Evolutionary conservation across 1,140 invertebrate genomes (phyloP).

Genomic region (Chrysomallon squamiferum): DNA sequence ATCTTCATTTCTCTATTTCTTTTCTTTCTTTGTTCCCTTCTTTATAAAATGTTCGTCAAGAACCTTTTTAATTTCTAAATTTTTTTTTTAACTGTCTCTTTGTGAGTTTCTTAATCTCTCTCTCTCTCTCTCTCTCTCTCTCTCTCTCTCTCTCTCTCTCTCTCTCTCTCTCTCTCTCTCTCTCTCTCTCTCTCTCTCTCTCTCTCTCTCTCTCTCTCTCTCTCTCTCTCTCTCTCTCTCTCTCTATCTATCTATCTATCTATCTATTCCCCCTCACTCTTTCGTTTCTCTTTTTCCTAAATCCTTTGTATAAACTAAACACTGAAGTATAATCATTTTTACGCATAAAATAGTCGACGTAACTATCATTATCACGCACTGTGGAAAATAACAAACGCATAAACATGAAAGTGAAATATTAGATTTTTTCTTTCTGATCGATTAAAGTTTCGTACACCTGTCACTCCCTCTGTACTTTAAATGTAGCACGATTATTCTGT

Average conservation of each 20-base stretch:
- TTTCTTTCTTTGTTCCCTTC: neutral
- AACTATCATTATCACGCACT: no score
- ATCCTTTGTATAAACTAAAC: no score
- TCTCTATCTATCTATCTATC: neutral
- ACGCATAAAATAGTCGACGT: no score
- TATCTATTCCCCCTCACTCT: neutral
- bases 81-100: neutral
- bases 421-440: no score
- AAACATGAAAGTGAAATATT: no score
- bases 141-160: neutral
- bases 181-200: conserved; percentile 5
- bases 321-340: no score
- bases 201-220: neutral
- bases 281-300: conserved; percentile 1
- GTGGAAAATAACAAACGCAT: no score
- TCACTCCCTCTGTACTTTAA: no score
- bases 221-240: neutral
- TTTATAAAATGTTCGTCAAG: neutral
- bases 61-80: neutral
- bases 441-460: no score
- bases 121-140: neutral
- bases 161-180: neutral
- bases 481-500: no score
- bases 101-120: neutral
- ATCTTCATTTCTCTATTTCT: no score